Conservation (phyloP, 2,888 invertebrate genomes). For the Rhagonycha lutea region DNA sequence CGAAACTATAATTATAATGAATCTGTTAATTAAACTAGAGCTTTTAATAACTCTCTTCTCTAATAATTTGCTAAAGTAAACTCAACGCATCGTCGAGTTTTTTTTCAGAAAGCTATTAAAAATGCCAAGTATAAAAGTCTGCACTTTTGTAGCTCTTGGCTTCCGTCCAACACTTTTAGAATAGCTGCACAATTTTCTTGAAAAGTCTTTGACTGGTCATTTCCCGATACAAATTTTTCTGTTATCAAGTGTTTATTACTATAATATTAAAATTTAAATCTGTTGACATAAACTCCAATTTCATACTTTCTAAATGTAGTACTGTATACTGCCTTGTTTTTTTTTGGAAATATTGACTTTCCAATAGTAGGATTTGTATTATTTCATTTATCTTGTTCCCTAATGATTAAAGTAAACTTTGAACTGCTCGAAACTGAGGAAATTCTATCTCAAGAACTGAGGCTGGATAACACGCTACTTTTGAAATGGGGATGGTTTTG, state of each 20-base stretch:
- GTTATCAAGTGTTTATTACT: too few relatives aligned
- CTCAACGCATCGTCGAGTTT: background rate
- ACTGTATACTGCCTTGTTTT: too few relatives aligned
- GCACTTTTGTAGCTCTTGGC: background rate
- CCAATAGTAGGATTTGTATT: background rate
- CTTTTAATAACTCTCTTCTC: too few relatives aligned
- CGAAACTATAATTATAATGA: too few relatives aligned
- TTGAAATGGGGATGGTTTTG: background rate
- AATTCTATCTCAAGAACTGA: background rate
- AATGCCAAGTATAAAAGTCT: background rate
- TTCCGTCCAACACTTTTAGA: background rate
- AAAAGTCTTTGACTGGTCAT: background rate
- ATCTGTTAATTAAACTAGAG: too few relatives aligned
- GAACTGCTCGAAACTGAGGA: background rate
- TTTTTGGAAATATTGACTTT: background rate
- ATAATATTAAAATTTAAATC: too few relatives aligned
- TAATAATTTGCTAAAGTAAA: background rate
- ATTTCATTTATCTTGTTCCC: background rate
- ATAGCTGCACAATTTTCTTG: background rate
- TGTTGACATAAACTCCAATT: too few relatives aligned
- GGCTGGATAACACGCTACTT: too few relatives aligned
- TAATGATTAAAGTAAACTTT: background rate
- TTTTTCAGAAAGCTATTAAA: background rate
- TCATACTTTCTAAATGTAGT: too few relatives aligned
- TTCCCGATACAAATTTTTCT: background rate